phyloP scores from a whole-genome alignment of 2,888 invertebrate genomes.

The Oeneis ivallda region DNA sequence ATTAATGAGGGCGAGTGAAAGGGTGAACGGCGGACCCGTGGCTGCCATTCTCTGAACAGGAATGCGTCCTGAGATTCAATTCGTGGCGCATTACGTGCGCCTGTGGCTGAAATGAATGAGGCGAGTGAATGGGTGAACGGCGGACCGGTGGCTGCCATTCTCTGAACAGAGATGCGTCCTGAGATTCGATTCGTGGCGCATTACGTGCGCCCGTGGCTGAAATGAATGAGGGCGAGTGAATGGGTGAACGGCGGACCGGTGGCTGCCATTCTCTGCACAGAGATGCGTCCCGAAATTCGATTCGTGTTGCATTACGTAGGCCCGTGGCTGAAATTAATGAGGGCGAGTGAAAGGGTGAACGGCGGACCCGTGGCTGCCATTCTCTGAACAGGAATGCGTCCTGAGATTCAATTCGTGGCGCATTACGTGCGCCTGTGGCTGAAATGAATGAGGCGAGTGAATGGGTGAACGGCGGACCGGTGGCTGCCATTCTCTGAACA shows the following conservation, averaged over 20 bases:
- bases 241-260: too few relatives aligned
- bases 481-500: too few relatives aligned
- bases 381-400: not conserved
- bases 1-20: not conserved
- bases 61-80: conserved; percentile 1
- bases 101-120: too few relatives aligned
- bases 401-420: not conserved
- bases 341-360: too few relatives aligned
- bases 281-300: too few relatives aligned
- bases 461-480: too few relatives aligned
- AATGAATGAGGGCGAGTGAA: too few relatives aligned
- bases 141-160: not conserved
- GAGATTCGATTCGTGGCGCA: conserved; percentile 3
- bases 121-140: not conserved
- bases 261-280: too few relatives aligned
- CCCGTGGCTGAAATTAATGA: too few relatives aligned
- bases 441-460: too few relatives aligned
- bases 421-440: not conserved
- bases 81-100: too few relatives aligned
- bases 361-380: not conserved
- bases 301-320: too few relatives aligned
- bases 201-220: not conserved
- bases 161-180: not conserved
- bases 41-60: not conserved
- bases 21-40: not conserved